A percentile compares a stretch with the other conserved stretches of the same genome.
These are phyloP conservation scores for Gallinago nigripennis DNA, from an alignment of 2,797 vertebrate species.

Conservation along the genomic window DNA sequence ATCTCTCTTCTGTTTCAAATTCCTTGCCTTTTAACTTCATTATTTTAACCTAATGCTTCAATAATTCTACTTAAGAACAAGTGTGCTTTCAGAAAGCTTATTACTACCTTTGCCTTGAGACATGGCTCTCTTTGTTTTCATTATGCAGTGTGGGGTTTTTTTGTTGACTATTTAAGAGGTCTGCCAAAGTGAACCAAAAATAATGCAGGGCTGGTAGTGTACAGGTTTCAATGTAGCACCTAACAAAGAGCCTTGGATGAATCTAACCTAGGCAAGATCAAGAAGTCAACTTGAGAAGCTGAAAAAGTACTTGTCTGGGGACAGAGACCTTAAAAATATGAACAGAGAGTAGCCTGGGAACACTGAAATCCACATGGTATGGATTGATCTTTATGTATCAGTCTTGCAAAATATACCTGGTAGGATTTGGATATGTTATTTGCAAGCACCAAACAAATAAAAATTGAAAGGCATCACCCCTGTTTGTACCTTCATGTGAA, in stretches of 20 bases:
- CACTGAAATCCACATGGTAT: background rate
- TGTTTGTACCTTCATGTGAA: background rate
- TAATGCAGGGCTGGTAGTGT: background rate
- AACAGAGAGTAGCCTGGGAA: background rate
- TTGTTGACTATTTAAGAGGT: background rate
- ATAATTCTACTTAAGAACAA: slow-evolving; percentile 11
- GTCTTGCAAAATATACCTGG: background rate
- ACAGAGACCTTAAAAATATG: background rate
- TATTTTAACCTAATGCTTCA: background rate
- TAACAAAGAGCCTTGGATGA: background rate
- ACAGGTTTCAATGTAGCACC: background rate
- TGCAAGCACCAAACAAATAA: background rate
- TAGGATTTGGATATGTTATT: background rate
- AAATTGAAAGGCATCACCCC: background rate
- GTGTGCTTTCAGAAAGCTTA: background rate
- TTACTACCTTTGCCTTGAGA: background rate
- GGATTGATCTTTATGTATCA: background rate
- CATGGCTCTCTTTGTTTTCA: background rate
- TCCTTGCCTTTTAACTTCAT: background rate
- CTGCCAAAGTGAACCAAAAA: background rate
- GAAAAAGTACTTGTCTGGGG: background rate
- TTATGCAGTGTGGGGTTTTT: background rate
- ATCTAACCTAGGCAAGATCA: background rate
- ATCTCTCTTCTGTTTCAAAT: background rate
- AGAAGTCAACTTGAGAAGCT: background rate